These are phyloP conservation scores for Drosophila truncata DNA, from an alignment of 1,140 invertebrate genomes.

Conservation along the genomic window DNA sequence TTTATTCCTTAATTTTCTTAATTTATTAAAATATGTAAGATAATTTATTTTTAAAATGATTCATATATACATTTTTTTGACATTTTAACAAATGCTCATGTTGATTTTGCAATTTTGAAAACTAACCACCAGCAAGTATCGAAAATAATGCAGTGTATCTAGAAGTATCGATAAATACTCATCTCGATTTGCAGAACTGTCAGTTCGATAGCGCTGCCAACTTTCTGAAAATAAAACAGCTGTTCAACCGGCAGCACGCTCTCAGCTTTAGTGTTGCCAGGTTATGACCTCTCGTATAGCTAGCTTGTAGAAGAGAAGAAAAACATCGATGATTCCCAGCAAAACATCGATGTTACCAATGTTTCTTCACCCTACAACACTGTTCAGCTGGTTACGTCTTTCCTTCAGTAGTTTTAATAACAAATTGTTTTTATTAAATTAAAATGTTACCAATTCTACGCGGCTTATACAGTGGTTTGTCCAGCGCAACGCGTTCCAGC, in stretches of 20 bases:
- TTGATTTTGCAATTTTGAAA: slow-evolving; percentile 28
- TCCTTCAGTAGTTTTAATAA: slow-evolving; percentile 9
- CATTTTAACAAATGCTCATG: slow-evolving; percentile 14
- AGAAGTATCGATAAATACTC: slow-evolving; percentile 15
- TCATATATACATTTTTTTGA: slow-evolving; percentile 26
- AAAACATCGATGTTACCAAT: too few species aligned
- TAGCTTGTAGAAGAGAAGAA: too few species aligned
- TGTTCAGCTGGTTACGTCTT: slow-evolving; percentile 57
- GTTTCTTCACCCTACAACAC: too few species aligned
- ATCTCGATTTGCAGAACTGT: not conserved
- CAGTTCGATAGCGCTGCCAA: slow-evolving; percentile 6
- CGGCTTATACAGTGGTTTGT: slow-evolving; percentile 35
- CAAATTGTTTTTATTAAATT: slow-evolving; percentile 32
- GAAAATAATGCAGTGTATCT: too few species aligned
- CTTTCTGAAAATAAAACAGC: slow-evolving; percentile 7
- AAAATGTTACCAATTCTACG: slow-evolving; percentile 72
- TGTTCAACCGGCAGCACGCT: slow-evolving; percentile 20
- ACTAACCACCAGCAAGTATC: not conserved
- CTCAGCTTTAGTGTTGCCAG: too few species aligned
- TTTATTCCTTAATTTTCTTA: not conserved
- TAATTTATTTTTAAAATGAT: not conserved
- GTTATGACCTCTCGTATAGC: too few species aligned
- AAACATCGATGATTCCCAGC: too few species aligned
- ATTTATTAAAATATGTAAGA: not conserved
- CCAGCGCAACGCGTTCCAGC: slow-evolving; percentile 39